phyloP scores from a whole-genome alignment of 2,797 vertebrate species.

The Enteromius mattozi region DNA sequence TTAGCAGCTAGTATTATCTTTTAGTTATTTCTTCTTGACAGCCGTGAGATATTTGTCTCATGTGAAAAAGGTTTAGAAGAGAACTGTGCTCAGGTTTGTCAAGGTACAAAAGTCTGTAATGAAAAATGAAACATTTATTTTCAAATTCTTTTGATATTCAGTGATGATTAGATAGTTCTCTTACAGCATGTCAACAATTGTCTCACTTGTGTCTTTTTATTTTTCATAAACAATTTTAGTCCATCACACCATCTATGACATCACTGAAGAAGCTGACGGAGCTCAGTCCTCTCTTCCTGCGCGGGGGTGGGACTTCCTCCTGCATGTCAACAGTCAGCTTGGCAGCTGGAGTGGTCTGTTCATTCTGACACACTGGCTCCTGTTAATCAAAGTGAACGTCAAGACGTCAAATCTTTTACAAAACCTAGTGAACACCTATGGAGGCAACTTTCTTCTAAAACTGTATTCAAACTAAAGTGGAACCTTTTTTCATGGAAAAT shows the following conservation, averaged over 20 bases:
- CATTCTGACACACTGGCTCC: conserved; percentile 68
- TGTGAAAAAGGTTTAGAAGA: background rate
- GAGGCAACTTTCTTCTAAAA: background rate
- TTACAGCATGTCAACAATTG: background rate
- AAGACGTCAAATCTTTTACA: background rate
- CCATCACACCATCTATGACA: conserved; percentile 88
- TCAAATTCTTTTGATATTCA: background rate
- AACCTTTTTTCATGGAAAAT: background rate
- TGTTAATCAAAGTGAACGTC: conserved; percentile 43
- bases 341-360: conserved; percentile 76
- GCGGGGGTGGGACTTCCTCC: conserved; percentile 74
- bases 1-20: background rate
- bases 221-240: background rate
- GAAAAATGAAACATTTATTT: background rate
- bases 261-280: conserved; percentile 94
- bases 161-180: background rate
- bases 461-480: background rate
- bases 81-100: background rate
- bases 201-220: background rate
- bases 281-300: conserved; percentile 88
- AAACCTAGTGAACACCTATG: background rate
- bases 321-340: conserved; percentile 78
- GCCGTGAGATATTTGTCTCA: background rate
- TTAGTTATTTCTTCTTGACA: background rate
- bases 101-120: background rate